Percentiles rank a stretch among this genome's conserved stretches.
phyloP scores from a whole-genome alignment of 1,140 invertebrate species.

The Penaeus vannamei region DNA sequence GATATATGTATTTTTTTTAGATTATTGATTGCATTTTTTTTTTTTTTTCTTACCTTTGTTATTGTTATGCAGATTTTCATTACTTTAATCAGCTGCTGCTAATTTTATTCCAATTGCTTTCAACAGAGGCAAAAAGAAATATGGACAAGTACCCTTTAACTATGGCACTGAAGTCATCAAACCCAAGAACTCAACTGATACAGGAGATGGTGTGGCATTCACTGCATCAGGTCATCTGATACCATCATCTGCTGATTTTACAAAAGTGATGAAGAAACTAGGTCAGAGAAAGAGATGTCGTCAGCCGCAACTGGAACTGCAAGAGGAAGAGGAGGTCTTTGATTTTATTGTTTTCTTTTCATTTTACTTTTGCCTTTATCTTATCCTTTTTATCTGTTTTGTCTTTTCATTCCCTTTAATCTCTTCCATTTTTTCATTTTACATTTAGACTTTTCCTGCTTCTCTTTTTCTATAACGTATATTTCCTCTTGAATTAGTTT shows the following conservation, averaged over 20 bases:
- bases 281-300: constrained; percentile 3
- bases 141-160: constrained; percentile 74
- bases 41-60: no score
- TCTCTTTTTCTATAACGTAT: no score
- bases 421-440: no score
- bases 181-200: constrained; percentile 15
- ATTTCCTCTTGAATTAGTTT: no score
- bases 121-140: constrained; percentile 72
- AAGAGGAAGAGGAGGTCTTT: constrained; percentile 64
- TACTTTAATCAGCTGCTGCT: no score
- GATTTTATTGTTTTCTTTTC: not conserved
- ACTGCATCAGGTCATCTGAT: constrained; percentile 52
- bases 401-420: no score
- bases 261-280: constrained; percentile 4
- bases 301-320: constrained; percentile 54
- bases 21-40: no score
- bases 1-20: no score
- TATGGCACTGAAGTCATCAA: constrained; percentile 70
- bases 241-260: constrained; percentile 43
- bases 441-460: no score
- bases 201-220: not conserved
- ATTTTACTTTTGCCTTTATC: no score
- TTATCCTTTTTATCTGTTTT: no score
- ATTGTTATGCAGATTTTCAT: no score
- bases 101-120: constrained; percentile 68